A percentile compares a stretch with the other conserved stretches of the same genome.
Conservation (phyloP, 2,888 invertebrate species). For the Plusia festucae region DNA sequence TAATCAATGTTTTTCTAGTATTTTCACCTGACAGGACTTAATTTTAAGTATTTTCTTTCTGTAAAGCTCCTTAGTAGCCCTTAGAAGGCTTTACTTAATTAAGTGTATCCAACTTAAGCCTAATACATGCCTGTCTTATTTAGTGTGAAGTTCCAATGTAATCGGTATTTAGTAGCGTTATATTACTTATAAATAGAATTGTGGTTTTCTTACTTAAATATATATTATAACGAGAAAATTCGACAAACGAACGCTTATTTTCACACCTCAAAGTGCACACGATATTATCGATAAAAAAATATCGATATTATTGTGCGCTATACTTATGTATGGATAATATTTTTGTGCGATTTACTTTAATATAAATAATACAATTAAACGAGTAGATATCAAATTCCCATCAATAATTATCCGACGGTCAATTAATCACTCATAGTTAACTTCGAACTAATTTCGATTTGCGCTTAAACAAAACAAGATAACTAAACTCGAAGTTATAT, state of each 20-base stretch:
- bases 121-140: neutral
- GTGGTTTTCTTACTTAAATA: neutral
- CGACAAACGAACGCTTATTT: neutral
- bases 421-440: neutral
- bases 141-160: constrained; percentile 6
- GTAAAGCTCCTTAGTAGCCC: constrained; percentile 6
- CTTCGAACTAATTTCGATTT: neutral
- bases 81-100: constrained; percentile 14
- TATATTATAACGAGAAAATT: neutral
- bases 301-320: too few relatives aligned
- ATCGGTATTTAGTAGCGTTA: constrained; percentile 15
- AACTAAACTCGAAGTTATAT: constrained; percentile 1
- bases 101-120: constrained; percentile 7
- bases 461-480: neutral
- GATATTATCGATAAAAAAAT: too few relatives aligned
- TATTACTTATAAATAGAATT: neutral
- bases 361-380: neutral
- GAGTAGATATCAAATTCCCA: neutral
- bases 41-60: neutral
- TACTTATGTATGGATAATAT: too few relatives aligned
- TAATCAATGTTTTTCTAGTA: neutral
- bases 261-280: too few relatives aligned
- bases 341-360: too few relatives aligned
- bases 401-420: neutral
- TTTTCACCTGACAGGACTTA: constrained; percentile 8